Conservation (phyloP, 2,888 invertebrate genomes). For the Ophion costatus region DNA sequence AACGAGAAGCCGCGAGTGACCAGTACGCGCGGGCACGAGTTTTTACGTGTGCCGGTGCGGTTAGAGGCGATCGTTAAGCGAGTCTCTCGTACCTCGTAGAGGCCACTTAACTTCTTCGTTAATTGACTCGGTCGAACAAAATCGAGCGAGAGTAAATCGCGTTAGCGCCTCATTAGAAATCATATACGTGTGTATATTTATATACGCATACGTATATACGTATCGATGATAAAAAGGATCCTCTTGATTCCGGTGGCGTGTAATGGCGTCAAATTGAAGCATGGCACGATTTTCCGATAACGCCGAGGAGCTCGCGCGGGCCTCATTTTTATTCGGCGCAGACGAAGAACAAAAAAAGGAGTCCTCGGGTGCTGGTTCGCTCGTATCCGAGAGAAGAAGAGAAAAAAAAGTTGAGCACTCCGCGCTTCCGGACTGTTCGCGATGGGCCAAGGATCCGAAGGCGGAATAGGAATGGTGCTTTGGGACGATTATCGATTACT, state of each 20-base stretch:
- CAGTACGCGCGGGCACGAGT: neutral
- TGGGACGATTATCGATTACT: too few relatives aligned
- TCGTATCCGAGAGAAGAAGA: too few relatives aligned
- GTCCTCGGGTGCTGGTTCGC: too few relatives aligned
- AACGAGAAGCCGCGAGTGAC: conserved; percentile 39
- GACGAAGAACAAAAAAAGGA: too few relatives aligned
- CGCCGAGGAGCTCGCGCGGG: neutral
- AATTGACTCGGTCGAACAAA: conserved; percentile 62
- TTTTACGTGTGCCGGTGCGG: conserved; percentile 42
- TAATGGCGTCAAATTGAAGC: conserved; percentile 26
- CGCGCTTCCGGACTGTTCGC: too few relatives aligned
- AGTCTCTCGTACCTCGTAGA: conserved; percentile 46
- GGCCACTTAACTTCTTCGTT: conserved; percentile 65
- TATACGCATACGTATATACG: neutral
- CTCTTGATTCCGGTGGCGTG: neutral
- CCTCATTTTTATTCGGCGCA: too few relatives aligned
- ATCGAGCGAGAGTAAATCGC: conserved; percentile 53
- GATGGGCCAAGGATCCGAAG: too few relatives aligned
- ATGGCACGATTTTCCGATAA: conserved; percentile 23
- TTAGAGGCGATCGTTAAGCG: conserved; percentile 62
- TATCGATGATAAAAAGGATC: conserved; percentile 25
- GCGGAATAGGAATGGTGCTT: too few relatives aligned
- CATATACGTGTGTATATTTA: conserved; percentile 7
- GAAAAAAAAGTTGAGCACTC: too few relatives aligned
- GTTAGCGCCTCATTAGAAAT: conserved; percentile 66